Percentiles rank a stretch among this genome's conserved stretches.
These are phyloP conservation scores for Rhinatrema bivittatum DNA, from an alignment of 2,797 vertebrate species.

Conservation along the genomic window DNA sequence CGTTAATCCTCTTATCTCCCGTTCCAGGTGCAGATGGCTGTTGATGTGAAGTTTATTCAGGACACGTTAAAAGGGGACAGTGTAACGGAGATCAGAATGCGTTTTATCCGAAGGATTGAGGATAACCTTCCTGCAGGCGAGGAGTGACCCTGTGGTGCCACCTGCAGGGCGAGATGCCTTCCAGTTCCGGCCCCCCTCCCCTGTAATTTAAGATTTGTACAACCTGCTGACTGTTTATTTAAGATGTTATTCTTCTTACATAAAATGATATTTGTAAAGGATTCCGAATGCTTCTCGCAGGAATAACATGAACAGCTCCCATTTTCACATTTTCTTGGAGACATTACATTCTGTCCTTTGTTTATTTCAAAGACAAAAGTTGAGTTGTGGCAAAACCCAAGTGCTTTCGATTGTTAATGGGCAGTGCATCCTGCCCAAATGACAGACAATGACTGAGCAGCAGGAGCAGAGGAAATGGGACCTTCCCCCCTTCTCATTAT, in stretches of 20 bases:
- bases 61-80: slow-evolving; percentile 92
- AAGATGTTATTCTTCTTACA: slow-evolving; percentile 35
- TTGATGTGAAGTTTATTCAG: slow-evolving; percentile 90
- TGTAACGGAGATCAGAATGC: slow-evolving; percentile 96
- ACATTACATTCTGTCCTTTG: too few species aligned
- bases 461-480: too few species aligned
- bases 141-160: slow-evolving; percentile 32
- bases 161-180: slow-evolving; percentile 15
- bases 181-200: slow-evolving; percentile 17
- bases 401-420: too few species aligned
- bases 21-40: slow-evolving; percentile 94
- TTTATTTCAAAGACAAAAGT: too few species aligned
- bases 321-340: too few species aligned
- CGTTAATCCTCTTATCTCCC: too few species aligned
- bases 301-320: slow-evolving; percentile 34
- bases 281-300: slow-evolving; percentile 21
- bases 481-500: too few species aligned
- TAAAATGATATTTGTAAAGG: slow-evolving; percentile 25
- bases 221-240: slow-evolving; percentile 42
- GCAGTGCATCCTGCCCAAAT: too few species aligned
- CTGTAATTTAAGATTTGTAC: slow-evolving; percentile 7
- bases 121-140: slow-evolving; percentile 95
- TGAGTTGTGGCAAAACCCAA: too few species aligned
- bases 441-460: too few species aligned
- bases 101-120: slow-evolving; percentile 94